Evolutionary conservation across 2,113 vertebrate species (phyloP), one percentile per base, ranked within the genome.

Genomic region (Alectura lathami): DNA sequence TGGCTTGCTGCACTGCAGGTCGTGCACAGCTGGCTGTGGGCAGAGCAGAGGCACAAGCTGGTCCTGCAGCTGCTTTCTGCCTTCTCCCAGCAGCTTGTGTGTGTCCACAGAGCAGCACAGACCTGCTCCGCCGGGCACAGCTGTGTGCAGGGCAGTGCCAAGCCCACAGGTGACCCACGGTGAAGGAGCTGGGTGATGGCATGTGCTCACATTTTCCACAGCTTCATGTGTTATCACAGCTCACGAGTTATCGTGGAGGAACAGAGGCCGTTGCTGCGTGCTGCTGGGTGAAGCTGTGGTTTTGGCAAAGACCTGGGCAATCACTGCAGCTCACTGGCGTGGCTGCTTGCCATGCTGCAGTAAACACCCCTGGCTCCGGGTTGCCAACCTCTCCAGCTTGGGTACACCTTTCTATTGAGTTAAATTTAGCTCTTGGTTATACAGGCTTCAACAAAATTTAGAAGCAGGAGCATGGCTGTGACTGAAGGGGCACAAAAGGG

Each of bases 291-390:
- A 77, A 68, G 83, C 96, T 93, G 92, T 92, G 92, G 92, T 93
- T 95, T 93, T 68, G 60, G 45, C 59, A 53, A 50, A 51, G 38
- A 94, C 72, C 47, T 2, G 2, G 56, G 68, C 88, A 96, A 96
- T 96, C 96, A 93, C 88, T 94, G 95, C 96, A 67, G 64, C 80
- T 96, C 80, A 90, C 80, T 96, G 88, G 23, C 2, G 53, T 54
- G 86, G 29, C 63, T 62, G 82, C 83, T 81, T 42, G 38, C 66
- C 20, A 32, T 9, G 1, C 56, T 11, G 23, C 84, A 78, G 32
- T 13, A 34, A 63, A 59, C 24, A 17, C 15, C 51, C 15, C 59
- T 20, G 26, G 38, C 32, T 34, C 88, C 18, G 17, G 4, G 47
- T 62, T 83, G 56, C 47, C 51, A 51, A 10, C 26, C 50, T 60